Evolutionary conservation across 2,797 vertebrate genomes (phyloP), one percentile per base, ranked within the genome.

Genomic region (Eurystomus glaucurus): DNA sequence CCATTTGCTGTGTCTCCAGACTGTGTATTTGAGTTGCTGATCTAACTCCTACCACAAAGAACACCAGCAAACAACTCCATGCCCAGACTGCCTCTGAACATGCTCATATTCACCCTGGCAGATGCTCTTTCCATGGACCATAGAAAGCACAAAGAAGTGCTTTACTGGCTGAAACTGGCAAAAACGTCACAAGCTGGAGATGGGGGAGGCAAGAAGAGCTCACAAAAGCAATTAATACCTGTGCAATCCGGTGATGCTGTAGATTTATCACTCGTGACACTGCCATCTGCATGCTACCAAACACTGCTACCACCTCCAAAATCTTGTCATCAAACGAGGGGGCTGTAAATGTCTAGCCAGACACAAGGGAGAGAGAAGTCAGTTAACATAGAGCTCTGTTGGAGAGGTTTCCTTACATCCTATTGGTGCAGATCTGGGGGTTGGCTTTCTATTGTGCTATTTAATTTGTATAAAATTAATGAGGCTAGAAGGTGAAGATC

Each of bases 241-340:
- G 99, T n/a, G 99, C 99, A 23, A 99, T 99, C 51, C 99, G 99
- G 91, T 99, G 99, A 94, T 99, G 99, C 91, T 99, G 99, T 31
- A 99, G 98, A 92, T 99, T 99, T 93, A 99, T 99, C 70, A 99
- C 99, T 31, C 99, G 98, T 11, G 99, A 99, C 61, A 99, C 99
- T 0, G 99, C 99, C 99, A 99, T 99, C 98, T 99, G 99, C 99
- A 99, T 99, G 96, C 99, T 99, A 82, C 99, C 99, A 15, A 99
- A 99, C 85, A 99, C 99, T 0, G 99, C 99, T 6, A 99, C 99
- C 83, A 99, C 99, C 97, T 99, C 99, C 98, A 99, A 95, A 72
- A 99, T 99, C 98, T 99, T 99, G 86, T 99, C 99, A 15, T 99
- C 99, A 1, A 99, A 99, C 4, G 99, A 99, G 0, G 99, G 99